Percentiles rank a stretch among this genome's conserved stretches.
Evolutionary conservation across 2,888 invertebrate species (phyloP).

Genomic region (Agrilus cyanescens): DNA sequence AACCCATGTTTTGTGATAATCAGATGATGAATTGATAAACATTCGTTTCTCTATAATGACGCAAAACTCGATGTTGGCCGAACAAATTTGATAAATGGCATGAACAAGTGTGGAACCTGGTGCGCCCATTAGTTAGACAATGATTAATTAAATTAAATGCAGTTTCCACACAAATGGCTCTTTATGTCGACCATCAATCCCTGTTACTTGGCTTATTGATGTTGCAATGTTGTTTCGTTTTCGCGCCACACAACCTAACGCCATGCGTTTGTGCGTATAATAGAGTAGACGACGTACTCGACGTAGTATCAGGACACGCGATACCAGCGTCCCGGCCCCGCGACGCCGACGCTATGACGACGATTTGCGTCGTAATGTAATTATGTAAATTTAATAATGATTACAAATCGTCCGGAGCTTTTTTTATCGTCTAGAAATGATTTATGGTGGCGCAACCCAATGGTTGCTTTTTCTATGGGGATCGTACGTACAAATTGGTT

Average conservation of each 20-base stretch:
- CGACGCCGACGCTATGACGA: conserved; percentile 7
- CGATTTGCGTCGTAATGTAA: conserved; percentile 18
- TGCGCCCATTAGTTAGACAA: conserved; percentile 17
- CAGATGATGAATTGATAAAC: too few species aligned
- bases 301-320: conserved; percentile 11
- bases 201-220: conserved; percentile 19
- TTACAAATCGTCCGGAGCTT: conserved; percentile 22
- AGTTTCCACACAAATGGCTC: conserved; percentile 26
- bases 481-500: too few species aligned
- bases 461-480: too few species aligned
- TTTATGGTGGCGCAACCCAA: conserved; percentile 5
- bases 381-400: conserved; percentile 25
- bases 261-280: conserved; percentile 7
- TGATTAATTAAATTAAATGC: conserved; percentile 30
- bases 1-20: too few species aligned
- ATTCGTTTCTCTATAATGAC: too few species aligned
- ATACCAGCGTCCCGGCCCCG: conserved; percentile 12
- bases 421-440: conserved; percentile 17
- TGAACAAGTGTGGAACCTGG: too few species aligned
- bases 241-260: conserved; percentile 3
- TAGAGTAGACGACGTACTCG: conserved; percentile 3
- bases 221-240: conserved; percentile 8
- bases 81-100: too few species aligned
- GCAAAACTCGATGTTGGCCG: too few species aligned
- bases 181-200: conserved; percentile 26